Conservation (phyloP, 1,140 invertebrate species). For the Drosophila pachea region DNA sequence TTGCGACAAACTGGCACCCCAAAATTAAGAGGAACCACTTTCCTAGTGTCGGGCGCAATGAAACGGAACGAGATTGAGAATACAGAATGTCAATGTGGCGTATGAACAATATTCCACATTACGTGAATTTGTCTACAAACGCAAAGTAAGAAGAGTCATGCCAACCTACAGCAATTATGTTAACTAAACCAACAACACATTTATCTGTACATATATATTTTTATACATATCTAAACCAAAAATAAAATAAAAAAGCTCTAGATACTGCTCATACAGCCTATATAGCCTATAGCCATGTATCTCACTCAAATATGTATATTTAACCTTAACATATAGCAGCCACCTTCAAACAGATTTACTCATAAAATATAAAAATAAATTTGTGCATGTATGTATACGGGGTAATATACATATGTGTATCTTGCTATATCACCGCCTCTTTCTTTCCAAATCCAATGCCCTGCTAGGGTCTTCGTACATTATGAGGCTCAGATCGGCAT, state of each 20-base stretch:
- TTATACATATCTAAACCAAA: conserved; percentile 45
- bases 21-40: conserved; percentile 23
- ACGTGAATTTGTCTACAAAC: conserved; percentile 5
- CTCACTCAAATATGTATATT: conserved; percentile 47
- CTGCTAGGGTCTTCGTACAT: conserved; percentile 40
- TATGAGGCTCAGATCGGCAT: conserved; percentile 7
- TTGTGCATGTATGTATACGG: conserved; percentile 33
- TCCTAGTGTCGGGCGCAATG: conserved; percentile 46
- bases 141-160: conserved; percentile 11
- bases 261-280: conserved; percentile 2
- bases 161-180: background rate
- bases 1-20: conserved; percentile 37
- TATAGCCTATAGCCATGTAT: conserved; percentile 31
- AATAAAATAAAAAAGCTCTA: conserved; percentile 52
- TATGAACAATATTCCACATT: conserved; percentile 56
- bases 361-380: conserved; percentile 74
- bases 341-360: conserved; percentile 71
- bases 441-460: conserved; percentile 35
- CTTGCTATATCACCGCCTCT: background rate
- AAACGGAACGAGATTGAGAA: conserved; percentile 35
- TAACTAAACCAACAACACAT: conserved; percentile 5
- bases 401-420: conserved; percentile 35
- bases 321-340: conserved; percentile 77
- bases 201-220: conserved; percentile 8
- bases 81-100: conserved; percentile 55